These are phyloP conservation scores for Paradoxurus hermaphroditus DNA, from an alignment of 2,113 vertebrate species.

Conservation along the genomic window DNA sequence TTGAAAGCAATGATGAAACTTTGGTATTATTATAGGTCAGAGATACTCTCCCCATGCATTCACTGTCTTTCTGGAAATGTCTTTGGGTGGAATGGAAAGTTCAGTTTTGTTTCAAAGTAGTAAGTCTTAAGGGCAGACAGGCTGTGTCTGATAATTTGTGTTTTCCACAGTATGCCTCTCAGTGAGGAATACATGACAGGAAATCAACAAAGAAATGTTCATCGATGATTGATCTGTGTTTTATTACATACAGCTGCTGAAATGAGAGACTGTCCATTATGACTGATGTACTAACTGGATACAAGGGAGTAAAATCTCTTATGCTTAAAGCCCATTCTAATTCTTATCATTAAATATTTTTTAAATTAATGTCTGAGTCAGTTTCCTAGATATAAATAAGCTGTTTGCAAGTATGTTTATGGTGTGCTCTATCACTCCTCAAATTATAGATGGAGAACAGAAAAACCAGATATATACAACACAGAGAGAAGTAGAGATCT, in stretches of 20 bases:
- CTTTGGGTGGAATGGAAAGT: not conserved
- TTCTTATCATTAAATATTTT: slow-evolving; percentile 32
- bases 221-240: not conserved
- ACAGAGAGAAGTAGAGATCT: not conserved
- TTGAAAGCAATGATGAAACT: not conserved
- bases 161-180: not conserved
- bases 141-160: not conserved
- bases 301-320: slow-evolving; percentile 34
- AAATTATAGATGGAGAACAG: not conserved
- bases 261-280: not conserved
- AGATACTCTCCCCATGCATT: not conserved
- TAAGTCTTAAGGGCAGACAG: not conserved
- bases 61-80: not conserved
- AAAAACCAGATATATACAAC: not conserved
- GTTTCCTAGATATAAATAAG: slow-evolving; percentile 42
- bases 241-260: slow-evolving; percentile 20
- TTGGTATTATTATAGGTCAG: not conserved
- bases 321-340: not conserved
- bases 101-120: not conserved
- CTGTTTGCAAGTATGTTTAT: not conserved
- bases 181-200: not conserved
- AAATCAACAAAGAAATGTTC: slow-evolving; percentile 16
- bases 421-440: not conserved
- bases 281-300: not conserved
- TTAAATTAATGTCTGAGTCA: not conserved